phyloP scores from a whole-genome alignment of 2,888 invertebrate species.

The Acleris sparsana region DNA sequence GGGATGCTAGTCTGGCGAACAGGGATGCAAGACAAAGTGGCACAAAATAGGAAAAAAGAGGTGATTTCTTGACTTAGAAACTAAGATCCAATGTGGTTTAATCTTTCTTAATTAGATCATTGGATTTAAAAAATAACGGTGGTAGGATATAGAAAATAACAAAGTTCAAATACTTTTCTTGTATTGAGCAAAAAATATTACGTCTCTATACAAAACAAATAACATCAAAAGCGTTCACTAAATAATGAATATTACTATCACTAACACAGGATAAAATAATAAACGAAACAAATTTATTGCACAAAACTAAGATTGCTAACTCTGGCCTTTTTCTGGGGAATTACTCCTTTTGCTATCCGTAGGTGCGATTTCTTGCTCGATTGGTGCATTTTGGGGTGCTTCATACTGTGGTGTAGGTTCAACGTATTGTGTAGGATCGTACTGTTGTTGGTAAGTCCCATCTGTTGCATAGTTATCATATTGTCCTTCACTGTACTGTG shows the following conservation, averaged over 20 bases:
- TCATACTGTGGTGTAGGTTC: constrained; percentile 46
- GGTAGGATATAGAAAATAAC: constrained; percentile 35
- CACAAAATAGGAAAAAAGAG: no score
- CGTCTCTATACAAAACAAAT: constrained; percentile 37
- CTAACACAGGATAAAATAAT: constrained; percentile 46
- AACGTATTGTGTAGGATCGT: constrained; percentile 56
- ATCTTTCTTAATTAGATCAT: no score
- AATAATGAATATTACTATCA: constrained; percentile 32
- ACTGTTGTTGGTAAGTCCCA: constrained; percentile 58
- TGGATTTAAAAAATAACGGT: not conserved
- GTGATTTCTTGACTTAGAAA: no score
- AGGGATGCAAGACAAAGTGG: no score
- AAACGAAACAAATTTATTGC: constrained; percentile 66
- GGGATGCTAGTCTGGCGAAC: no score
- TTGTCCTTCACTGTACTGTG: constrained; percentile 57
- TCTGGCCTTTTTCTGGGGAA: constrained; percentile 58
- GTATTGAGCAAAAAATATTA: constrained; percentile 51
- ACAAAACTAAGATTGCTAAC: constrained; percentile 66
- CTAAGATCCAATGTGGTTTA: no score
- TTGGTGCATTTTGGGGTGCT: constrained; percentile 26
- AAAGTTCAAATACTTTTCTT: constrained; percentile 40
- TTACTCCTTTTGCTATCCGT: constrained; percentile 49
- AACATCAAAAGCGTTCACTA: constrained; percentile 52
- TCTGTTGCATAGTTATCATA: constrained; percentile 62
- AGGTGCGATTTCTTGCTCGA: constrained; percentile 34